Percentiles rank a stretch among this genome's conserved stretches.
phyloP scores from a whole-genome alignment of 2,888 invertebrate species.

The Sepiola atlantica region DNA sequence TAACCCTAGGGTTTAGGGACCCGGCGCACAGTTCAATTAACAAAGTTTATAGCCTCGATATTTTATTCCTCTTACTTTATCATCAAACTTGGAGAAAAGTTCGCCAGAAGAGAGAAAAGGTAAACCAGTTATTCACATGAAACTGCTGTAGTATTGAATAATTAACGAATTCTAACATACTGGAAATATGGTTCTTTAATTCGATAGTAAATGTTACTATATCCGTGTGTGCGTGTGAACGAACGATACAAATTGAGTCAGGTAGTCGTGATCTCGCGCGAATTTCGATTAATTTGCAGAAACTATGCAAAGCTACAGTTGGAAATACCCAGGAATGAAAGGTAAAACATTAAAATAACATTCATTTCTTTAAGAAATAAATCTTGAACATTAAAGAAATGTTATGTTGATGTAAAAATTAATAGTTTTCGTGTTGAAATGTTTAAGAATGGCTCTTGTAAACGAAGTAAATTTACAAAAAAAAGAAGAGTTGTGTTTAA shows the following conservation, averaged over 20 bases:
- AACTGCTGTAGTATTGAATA: not conserved
- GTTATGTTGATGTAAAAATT: too few relatives aligned
- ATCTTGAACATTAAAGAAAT: too few relatives aligned
- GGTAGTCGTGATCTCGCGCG: not conserved
- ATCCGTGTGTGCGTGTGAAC: not conserved
- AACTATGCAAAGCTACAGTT: not conserved
- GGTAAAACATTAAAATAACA: not conserved
- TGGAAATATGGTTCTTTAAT: not conserved
- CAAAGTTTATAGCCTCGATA: constrained; percentile 32
- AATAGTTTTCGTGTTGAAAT: too few relatives aligned
- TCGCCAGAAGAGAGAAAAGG: not conserved
- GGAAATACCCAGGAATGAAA: not conserved
- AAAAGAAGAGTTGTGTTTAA: too few relatives aligned
- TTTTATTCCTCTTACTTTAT: constrained; percentile 7
- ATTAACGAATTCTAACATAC: not conserved
- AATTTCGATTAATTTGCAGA: not conserved
- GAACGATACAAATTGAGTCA: not conserved
- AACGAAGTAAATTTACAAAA: too few relatives aligned
- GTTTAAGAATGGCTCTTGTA: too few relatives aligned
- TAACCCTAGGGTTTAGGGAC: constrained; percentile 32
- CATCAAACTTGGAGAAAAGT: not conserved
- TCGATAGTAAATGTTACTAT: not conserved
- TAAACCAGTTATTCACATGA: not conserved
- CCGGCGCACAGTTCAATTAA: constrained; percentile 32
- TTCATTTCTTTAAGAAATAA: too few relatives aligned